Evolutionary conservation across 2,797 vertebrate genomes (phyloP).

Genomic region (Rhinogobio ventralis): DNA sequence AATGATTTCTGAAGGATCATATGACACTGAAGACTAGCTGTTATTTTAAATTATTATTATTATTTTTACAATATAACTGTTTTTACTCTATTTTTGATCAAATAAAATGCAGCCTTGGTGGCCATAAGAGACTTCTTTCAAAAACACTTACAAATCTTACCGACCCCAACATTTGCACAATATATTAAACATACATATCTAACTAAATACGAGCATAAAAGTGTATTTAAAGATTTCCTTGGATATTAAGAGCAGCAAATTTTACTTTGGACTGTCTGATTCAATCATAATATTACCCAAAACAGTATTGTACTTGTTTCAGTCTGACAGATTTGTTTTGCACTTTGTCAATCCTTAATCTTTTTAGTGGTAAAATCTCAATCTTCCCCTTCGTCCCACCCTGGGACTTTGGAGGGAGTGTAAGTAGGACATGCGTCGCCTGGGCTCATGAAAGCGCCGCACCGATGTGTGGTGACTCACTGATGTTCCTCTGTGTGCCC

Average conservation of each 20-base stretch:
- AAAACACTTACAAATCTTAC: not conserved
- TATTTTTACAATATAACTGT: not conserved
- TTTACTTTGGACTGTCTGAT: not conserved
- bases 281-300: conserved; percentile 50
- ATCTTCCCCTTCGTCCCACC: conserved; percentile 40
- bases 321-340: conserved; percentile 50
- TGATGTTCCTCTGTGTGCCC: conserved; percentile 68
- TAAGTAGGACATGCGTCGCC: conserved; percentile 34
- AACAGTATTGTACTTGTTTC: conserved; percentile 31
- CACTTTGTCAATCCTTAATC: conserved; percentile 59
- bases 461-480: conserved; percentile 22
- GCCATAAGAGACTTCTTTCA: not conserved
- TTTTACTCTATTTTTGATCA: not conserved
- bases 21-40: not conserved
- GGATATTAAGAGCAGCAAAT: not conserved
- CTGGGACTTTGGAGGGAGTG: conserved; percentile 12
- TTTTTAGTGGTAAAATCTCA: conserved; percentile 57
- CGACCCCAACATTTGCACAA: not conserved
- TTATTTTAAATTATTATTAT: not conserved
- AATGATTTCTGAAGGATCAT: not conserved
- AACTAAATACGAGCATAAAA: not conserved
- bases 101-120: not conserved
- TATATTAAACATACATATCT: not conserved
- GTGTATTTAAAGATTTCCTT: not conserved
- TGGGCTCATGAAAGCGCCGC: conserved; percentile 3